Conservation (phyloP, 2,888 invertebrate species). For the Plagodis dolabraria region DNA sequence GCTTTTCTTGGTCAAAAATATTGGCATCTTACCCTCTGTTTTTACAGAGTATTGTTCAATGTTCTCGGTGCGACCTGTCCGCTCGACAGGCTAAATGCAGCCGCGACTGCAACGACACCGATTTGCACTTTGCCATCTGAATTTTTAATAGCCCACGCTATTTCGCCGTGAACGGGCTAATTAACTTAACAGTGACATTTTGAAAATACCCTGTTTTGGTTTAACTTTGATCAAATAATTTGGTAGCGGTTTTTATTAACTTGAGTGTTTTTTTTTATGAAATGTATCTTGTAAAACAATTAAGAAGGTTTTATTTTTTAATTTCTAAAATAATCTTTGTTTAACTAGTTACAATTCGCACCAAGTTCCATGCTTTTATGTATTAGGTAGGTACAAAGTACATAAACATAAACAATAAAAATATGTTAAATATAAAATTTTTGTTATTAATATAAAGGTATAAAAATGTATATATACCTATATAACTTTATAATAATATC, state of each 20-base stretch:
- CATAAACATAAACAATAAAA: too few relatives aligned
- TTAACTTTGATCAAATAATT: constrained; percentile 1
- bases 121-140: constrained; percentile 77
- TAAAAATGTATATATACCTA: too few relatives aligned
- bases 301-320: too few relatives aligned
- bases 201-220: constrained; percentile 27
- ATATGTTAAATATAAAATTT: too few relatives aligned
- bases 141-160: constrained; percentile 74
- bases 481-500: constrained; percentile 2
- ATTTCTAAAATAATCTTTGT: too few relatives aligned
- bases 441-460: too few relatives aligned
- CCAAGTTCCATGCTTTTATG: too few relatives aligned
- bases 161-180: constrained; percentile 67
- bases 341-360: too few relatives aligned
- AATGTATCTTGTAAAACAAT: neutral
- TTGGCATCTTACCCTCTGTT: constrained; percentile 5
- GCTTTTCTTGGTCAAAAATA: too few relatives aligned
- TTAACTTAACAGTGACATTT: constrained; percentile 56
- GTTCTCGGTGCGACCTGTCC: constrained; percentile 55
- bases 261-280: too few relatives aligned
- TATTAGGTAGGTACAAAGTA: too few relatives aligned
- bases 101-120: constrained; percentile 71
- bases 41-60: neutral
- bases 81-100: constrained; percentile 69
- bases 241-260: too few relatives aligned